Percentiles rank a stretch among this genome's conserved stretches.
These are phyloP conservation scores for Cygnus buccinator DNA, from an alignment of 2,113 vertebrate genomes.

Conservation along the genomic window DNA sequence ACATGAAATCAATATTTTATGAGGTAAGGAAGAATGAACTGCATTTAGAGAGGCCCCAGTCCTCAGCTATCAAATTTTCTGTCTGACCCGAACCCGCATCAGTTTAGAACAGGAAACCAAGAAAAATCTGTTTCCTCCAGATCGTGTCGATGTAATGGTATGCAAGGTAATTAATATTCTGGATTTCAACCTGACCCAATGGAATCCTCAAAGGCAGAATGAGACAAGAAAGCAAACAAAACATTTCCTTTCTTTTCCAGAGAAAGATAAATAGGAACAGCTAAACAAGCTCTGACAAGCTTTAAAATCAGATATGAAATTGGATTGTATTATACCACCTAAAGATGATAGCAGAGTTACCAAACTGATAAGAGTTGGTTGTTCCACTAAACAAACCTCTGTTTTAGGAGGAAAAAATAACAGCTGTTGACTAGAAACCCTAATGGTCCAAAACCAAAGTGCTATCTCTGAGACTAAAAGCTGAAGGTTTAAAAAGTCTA, in stretches of 20 bases:
- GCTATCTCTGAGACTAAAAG: not conserved
- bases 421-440: not conserved
- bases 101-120: conserved; percentile 43
- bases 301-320: conserved; percentile 12
- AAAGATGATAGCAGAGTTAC: not conserved
- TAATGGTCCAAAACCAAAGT: not conserved
- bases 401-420: not conserved
- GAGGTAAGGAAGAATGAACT: conserved; percentile 2
- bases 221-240: conserved; percentile 35
- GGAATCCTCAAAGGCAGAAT: conserved; percentile 27
- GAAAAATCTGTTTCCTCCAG: conserved; percentile 68
- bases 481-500: not conserved
- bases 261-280: conserved; percentile 45
- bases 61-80: not conserved
- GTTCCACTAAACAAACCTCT: not conserved
- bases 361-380: not conserved
- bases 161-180: conserved; percentile 53
- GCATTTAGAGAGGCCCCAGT: not conserved
- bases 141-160: not conserved
- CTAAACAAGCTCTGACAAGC: conserved; percentile 12
- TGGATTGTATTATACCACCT: not conserved
- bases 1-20: not conserved
- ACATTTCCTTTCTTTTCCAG: conserved; percentile 55
- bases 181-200: conserved; percentile 8
- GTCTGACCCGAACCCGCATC: not conserved